Evolutionary conservation across 2,797 vertebrate species (phyloP).

Genomic region (Phylloscopus collybita): DNA sequence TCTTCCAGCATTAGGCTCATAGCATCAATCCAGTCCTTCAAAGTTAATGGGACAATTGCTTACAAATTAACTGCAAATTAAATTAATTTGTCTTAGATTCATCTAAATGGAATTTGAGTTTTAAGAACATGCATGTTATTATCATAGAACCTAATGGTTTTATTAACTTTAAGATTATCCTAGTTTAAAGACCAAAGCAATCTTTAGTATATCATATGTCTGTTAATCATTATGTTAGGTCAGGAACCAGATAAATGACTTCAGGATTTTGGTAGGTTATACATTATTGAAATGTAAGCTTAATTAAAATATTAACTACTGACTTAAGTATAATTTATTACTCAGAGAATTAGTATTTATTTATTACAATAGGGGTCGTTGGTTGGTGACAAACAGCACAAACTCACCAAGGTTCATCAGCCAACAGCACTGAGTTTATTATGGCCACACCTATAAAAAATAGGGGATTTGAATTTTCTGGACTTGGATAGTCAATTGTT

Average conservation of each 20-base stretch:
- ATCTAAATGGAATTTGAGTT: not conserved
- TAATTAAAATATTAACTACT: not conserved
- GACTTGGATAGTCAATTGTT: not conserved
- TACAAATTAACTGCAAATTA: not conserved
- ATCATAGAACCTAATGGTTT: not conserved
- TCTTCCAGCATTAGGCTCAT: not conserved
- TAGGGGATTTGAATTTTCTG: not conserved
- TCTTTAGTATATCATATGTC: not conserved
- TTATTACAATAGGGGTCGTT: not conserved
- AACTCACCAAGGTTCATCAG: not conserved
- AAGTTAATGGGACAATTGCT: not conserved
- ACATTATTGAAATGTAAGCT: not conserved
- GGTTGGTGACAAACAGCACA: not conserved
- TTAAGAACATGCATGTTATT: not conserved
- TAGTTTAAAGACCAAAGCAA: not conserved
- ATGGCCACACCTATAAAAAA: not conserved
- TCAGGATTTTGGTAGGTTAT: not conserved
- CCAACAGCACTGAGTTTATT: not conserved
- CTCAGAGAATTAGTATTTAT: not conserved
- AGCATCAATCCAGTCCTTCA: not conserved
- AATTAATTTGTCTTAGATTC: not conserved
- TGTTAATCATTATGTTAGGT: not conserved
- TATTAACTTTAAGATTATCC: not conserved
- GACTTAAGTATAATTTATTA: not conserved
- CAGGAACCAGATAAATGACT: not conserved